Conservation (phyloP, 2,113 vertebrate genomes). For the Phaethon lepturus region DNA sequence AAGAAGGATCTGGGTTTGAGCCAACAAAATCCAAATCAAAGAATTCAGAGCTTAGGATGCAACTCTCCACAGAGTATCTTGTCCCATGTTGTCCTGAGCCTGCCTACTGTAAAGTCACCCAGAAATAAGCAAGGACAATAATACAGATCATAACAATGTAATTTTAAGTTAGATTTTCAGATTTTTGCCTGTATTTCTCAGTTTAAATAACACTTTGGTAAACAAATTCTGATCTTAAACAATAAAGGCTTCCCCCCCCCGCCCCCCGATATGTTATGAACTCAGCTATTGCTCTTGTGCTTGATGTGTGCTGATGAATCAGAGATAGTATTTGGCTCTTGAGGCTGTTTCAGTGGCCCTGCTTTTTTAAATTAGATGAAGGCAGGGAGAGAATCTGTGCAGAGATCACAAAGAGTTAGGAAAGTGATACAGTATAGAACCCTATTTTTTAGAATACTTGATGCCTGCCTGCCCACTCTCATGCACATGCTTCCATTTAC, state of each 20-base stretch:
- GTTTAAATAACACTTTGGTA: slow-evolving; percentile 26
- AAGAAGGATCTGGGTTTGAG: background rate
- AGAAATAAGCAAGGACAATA: slow-evolving; percentile 10
- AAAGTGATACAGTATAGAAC: background rate
- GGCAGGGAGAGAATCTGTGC: background rate
- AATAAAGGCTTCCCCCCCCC: background rate
- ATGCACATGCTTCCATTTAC: background rate
- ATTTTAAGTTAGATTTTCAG: slow-evolving; percentile 11
- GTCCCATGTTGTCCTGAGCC: background rate
- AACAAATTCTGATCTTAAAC: slow-evolving; percentile 36
- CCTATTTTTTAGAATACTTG: background rate
- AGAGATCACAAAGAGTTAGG: background rate
- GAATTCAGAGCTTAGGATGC: background rate
- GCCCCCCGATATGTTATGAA: background rate
- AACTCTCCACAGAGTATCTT: background rate
- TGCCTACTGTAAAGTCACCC: background rate
- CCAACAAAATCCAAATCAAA: background rate
- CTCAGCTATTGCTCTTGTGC: background rate
- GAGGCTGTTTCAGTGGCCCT: background rate
- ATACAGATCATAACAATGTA: background rate
- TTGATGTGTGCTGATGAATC: background rate
- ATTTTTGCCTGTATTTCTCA: slow-evolving; percentile 24
- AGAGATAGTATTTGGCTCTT: background rate
- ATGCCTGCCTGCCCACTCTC: background rate
- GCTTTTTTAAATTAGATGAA: background rate